Evolutionary conservation across 1,140 invertebrate species (phyloP).

Genomic region (Drosophila tropicalis): DNA sequence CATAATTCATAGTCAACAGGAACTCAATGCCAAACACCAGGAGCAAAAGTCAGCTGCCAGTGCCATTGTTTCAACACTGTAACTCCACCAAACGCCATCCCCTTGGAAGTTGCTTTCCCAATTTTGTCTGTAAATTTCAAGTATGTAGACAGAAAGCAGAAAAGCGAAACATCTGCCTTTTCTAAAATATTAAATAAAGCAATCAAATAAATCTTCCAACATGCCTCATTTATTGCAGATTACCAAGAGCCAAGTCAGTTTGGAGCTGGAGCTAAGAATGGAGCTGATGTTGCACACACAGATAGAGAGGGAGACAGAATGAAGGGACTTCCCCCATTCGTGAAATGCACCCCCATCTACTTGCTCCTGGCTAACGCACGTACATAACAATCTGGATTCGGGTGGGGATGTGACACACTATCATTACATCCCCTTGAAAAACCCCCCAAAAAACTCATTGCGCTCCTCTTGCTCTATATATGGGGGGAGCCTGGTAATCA

Average conservation of each 20-base stretch:
- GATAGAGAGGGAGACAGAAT: constrained; percentile 10
- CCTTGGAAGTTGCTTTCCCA: neutral
- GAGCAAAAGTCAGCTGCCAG: constrained; percentile 30
- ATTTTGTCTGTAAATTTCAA: constrained; percentile 29
- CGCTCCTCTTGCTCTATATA: neutral
- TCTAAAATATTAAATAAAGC: constrained; percentile 82
- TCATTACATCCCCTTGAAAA: constrained; percentile 41
- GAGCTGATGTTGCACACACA: constrained; percentile 44
- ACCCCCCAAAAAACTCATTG: constrained; percentile 10
- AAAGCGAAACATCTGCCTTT: constrained; percentile 71
- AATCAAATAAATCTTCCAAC: constrained; percentile 82
- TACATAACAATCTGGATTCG: neutral
- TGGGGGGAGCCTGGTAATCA: constrained; percentile 14
- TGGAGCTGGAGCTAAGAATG: constrained; percentile 29
- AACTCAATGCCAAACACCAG: constrained; percentile 47
- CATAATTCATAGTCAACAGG: constrained; percentile 70
- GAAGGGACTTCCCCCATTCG: neutral
- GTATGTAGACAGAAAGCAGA: constrained; percentile 37
- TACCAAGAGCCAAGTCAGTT: constrained; percentile 55
- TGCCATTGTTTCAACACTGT: constrained; percentile 5
- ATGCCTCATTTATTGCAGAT: constrained; percentile 83
- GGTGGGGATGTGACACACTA: constrained; percentile 24
- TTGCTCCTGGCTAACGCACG: constrained; percentile 5
- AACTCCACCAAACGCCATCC: neutral
- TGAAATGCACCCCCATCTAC: neutral